Conservation (phyloP, 1,140 invertebrate species). For the Drosophila orosa region DNA sequence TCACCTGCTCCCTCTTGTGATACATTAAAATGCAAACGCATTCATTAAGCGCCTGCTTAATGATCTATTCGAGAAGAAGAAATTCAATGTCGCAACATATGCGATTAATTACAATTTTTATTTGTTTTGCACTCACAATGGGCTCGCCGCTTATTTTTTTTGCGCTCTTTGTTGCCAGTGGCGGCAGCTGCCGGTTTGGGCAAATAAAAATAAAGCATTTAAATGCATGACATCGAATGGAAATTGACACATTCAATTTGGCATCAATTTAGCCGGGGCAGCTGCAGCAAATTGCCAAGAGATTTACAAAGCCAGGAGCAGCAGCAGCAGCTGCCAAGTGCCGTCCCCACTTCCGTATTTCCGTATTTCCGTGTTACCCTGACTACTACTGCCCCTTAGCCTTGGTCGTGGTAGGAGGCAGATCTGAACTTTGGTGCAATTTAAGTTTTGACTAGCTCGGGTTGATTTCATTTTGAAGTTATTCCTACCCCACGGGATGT, state of each 20-base stretch:
- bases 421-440: constrained; percentile 58
- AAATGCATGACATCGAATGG: constrained; percentile 65
- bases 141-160: constrained; percentile 36
- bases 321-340: constrained; percentile 35
- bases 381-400: neutral
- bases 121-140: constrained; percentile 48
- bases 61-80: constrained; percentile 8
- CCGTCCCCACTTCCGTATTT: too few species aligned
- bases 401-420: neutral
- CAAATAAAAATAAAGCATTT: constrained; percentile 70
- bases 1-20: neutral
- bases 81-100: constrained; percentile 37
- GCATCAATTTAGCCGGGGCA: constrained; percentile 61
- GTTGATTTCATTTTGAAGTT: constrained; percentile 79
- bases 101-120: constrained; percentile 62
- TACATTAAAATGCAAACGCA: neutral
- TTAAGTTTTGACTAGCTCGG: constrained; percentile 69
- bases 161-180: constrained; percentile 17
- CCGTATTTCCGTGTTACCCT: constrained; percentile 6
- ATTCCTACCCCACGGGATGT: constrained; percentile 4
- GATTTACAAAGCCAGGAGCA: constrained; percentile 59
- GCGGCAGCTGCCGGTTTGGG: constrained; percentile 32
- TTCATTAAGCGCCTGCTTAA: neutral
- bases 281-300: constrained; percentile 70
- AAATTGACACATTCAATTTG: constrained; percentile 79